Percentiles rank a stretch among this genome's conserved stretches.
Evolutionary conservation across 2,888 invertebrate species (phyloP).

Genomic region (Drosophila tripunctata): DNA sequence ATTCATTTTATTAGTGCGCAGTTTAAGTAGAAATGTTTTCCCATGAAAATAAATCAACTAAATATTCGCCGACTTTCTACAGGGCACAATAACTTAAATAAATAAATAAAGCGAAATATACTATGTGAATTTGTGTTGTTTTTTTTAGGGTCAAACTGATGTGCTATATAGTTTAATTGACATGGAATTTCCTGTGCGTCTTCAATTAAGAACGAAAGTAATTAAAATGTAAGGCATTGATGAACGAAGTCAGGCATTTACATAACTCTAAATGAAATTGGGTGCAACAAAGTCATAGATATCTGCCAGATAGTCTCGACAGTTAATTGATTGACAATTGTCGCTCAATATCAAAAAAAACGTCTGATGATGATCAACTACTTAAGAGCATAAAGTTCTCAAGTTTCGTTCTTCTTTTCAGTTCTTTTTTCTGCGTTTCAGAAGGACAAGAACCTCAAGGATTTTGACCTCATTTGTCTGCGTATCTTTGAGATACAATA

Average conservation of each 20-base stretch:
- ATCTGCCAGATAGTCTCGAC: not conserved
- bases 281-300: slow-evolving; percentile 31
- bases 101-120: no score
- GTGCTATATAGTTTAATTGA: slow-evolving; percentile 29
- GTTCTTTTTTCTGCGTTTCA: slow-evolving; percentile 12
- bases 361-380: not conserved
- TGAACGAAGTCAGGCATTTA: slow-evolving; percentile 31
- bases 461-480: slow-evolving; percentile 81
- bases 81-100: slow-evolving; percentile 4
- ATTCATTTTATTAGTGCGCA: slow-evolving; percentile 40
- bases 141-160: slow-evolving; percentile 28
- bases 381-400: not conserved
- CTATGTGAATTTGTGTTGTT: not conserved
- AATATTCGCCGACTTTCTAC: no score
- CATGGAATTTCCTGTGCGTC: slow-evolving; percentile 40
- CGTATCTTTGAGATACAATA: slow-evolving; percentile 35
- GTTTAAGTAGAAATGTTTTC: slow-evolving; percentile 30
- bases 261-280: slow-evolving; percentile 48
- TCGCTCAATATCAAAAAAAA: slow-evolving; percentile 41
- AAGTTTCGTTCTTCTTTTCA: not conserved
- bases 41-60: slow-evolving; percentile 26
- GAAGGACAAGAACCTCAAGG: slow-evolving; percentile 83
- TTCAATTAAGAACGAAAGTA: slow-evolving; percentile 45
- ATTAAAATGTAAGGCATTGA: slow-evolving; percentile 20
- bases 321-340: slow-evolving; percentile 45